Evolutionary conservation across 2,797 vertebrate genomes (phyloP), one percentile per base, ranked within the genome.

Genomic region (Enoplosus armatus): DNA sequence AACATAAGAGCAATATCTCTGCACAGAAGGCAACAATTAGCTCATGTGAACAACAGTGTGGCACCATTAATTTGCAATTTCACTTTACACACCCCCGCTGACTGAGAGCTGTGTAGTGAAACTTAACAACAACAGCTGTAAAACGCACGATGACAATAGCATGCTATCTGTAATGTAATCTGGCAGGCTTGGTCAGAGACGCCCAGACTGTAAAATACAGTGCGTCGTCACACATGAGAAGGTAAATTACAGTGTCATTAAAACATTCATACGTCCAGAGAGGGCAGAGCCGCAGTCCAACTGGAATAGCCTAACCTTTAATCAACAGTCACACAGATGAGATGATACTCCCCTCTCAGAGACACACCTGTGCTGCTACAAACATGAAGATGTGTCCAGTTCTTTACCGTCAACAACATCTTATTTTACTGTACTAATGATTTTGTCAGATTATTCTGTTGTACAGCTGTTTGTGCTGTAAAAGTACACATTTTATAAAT

Each of bases 261-360:
- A 80, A 60, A 35, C 31, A 70, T 75, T 87, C 43, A 78, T 43
- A 37, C 0, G 2, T 18, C 16, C 37, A 53, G 60, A 50, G 60
- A n/a, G 63, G 67, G 66, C 6, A 37, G 55, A 58, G 63, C n/a
- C n/a, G 53, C 61, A 55, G 43, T 63, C 76, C 39, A 66, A 41
- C 71, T 31, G 50, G 58, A 72, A 58, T 37, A 65, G 74, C 62
- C 56, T 72, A 65, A 77, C 62, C 56, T 72, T 64, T 6, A 26
- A 64, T 64, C 6, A 58, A 33, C 33, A 59, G 47, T 29, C 53
- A 33, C n/a, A 62, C 53, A 56, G 54, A 33, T 73, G 4, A 63
- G 20, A 6, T 27, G 4, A 47, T 0, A 48, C 43, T 14, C 48
- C 10, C 4, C 20, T 61, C 22, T 35, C 15, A 45, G 11, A 45